Conservation (phyloP, 2,113 vertebrate species). For the Morphnarchus princeps region DNA sequence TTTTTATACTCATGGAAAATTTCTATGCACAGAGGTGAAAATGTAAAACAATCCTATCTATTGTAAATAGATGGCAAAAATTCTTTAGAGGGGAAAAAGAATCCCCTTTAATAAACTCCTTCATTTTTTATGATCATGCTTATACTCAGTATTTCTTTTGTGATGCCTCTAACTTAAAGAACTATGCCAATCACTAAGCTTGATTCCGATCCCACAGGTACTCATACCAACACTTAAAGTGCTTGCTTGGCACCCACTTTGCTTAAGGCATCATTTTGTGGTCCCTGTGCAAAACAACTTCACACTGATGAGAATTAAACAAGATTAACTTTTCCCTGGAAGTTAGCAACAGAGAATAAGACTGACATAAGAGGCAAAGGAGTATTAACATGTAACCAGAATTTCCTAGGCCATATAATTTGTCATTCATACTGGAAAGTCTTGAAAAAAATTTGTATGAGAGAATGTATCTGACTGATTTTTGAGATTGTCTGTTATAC, state of each 20-base stretch:
- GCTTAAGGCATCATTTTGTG: not conserved
- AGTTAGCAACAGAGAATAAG: not conserved
- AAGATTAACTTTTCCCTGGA: not conserved
- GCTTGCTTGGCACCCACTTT: not conserved
- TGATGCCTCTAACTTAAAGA: not conserved
- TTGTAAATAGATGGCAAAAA: constrained; percentile 40
- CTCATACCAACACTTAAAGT: not conserved
- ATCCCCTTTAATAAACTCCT: not conserved
- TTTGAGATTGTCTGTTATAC: not conserved
- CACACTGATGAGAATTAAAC: not conserved
- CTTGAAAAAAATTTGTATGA: not conserved
- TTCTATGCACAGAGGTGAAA: constrained; percentile 48
- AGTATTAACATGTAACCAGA: not conserved
- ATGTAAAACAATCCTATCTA: constrained; percentile 28
- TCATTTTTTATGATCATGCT: not conserved
- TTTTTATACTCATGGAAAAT: constrained; percentile 43
- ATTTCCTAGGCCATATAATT: not conserved
- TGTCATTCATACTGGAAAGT: not conserved
- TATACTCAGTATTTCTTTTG: not conserved
- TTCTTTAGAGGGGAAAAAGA: not conserved
- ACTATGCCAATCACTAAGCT: not conserved
- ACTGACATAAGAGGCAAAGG: not conserved
- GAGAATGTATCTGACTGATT: not conserved
- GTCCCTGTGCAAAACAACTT: not conserved
- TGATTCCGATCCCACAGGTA: not conserved